A percentile compares a stretch with the other conserved stretches of the same genome.
Conservation (phyloP, 2,797 vertebrate genomes). For the Alfaro cultratus region DNA sequence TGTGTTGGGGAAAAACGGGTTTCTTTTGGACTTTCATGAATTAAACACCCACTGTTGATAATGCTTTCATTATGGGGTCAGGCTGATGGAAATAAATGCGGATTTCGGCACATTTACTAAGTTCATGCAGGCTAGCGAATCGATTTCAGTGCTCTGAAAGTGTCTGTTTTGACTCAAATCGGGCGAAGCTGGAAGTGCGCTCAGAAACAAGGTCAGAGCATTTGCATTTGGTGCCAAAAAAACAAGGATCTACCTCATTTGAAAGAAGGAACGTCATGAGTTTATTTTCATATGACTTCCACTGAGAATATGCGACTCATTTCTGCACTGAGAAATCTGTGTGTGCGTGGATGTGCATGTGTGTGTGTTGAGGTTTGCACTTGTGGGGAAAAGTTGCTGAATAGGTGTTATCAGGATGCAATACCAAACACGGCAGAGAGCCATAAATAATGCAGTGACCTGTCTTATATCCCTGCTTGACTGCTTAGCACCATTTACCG, state of each 20-base stretch:
- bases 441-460: constrained; percentile 84
- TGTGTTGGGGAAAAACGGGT: constrained; percentile 24
- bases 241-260: constrained; percentile 46
- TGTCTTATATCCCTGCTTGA: constrained; percentile 74
- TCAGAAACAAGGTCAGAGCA: constrained; percentile 59
- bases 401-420: constrained; percentile 79
- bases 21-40: constrained; percentile 23
- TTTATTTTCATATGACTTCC: constrained; percentile 1
- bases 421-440: constrained; percentile 74
- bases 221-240: constrained; percentile 62
- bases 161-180: constrained; percentile 49
- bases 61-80: constrained; percentile 39
- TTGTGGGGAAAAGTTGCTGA: constrained; percentile 74
- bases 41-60: constrained; percentile 21
- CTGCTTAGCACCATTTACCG: constrained; percentile 82
- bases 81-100: constrained; percentile 32
- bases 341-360: constrained; percentile 9
- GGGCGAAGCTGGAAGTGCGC: constrained; percentile 38
- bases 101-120: constrained; percentile 39
- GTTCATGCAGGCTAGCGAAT: constrained; percentile 34
- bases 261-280: constrained; percentile 21
- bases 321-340: constrained; percentile 14
- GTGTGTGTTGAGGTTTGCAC: constrained; percentile 38
- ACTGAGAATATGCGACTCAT: constrained; percentile 14
- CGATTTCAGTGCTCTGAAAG: constrained; percentile 38